Conservation (phyloP, 2,888 invertebrate genomes). For the Drosophila eohydei region DNA sequence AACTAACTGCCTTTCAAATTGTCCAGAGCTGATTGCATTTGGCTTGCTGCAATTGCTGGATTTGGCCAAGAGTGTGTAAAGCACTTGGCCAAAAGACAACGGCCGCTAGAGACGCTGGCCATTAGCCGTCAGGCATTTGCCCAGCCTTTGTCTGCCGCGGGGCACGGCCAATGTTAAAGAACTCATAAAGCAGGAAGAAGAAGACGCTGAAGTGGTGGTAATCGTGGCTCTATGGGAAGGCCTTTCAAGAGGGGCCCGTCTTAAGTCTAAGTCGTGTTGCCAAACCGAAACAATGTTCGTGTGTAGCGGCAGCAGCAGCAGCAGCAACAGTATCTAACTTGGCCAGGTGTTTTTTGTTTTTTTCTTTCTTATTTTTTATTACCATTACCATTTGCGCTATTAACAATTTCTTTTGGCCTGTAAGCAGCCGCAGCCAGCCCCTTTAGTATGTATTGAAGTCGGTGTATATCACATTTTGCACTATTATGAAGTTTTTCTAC, state of each 20-base stretch:
- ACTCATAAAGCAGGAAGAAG: slow-evolving; percentile 66
- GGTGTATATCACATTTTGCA: slow-evolving; percentile 57
- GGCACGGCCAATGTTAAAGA: slow-evolving; percentile 68
- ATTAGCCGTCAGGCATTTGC: slow-evolving; percentile 66
- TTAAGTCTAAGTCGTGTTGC: slow-evolving; percentile 33
- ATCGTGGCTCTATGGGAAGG: slow-evolving; percentile 44
- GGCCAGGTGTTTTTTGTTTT: slow-evolving; percentile 71
- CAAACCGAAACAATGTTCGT: slow-evolving; percentile 69
- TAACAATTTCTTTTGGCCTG: slow-evolving; percentile 78
- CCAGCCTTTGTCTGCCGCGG: slow-evolving; percentile 50
- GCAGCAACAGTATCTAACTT: slow-evolving; percentile 43
- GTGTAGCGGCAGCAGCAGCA: slow-evolving; percentile 30
- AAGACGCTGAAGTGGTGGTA: slow-evolving; percentile 15
- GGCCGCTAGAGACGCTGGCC: slow-evolving; percentile 38
- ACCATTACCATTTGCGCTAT: slow-evolving; percentile 67
- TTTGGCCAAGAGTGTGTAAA: slow-evolving; percentile 53
- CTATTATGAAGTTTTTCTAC: slow-evolving; percentile 60
- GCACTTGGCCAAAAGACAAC: slow-evolving; percentile 37
- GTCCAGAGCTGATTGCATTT: slow-evolving; percentile 56
- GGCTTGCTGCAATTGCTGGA: slow-evolving; percentile 47
- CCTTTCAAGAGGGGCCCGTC: slow-evolving; percentile 42
- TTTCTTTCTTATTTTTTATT: slow-evolving; percentile 54
- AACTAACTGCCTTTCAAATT: slow-evolving; percentile 56
- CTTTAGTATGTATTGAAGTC: slow-evolving; percentile 18
- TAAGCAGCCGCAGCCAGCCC: slow-evolving; percentile 30